These are phyloP conservation scores for Knipowitschia caucasica DNA, from an alignment of 2,797 vertebrate genomes.

Conservation along the genomic window DNA sequence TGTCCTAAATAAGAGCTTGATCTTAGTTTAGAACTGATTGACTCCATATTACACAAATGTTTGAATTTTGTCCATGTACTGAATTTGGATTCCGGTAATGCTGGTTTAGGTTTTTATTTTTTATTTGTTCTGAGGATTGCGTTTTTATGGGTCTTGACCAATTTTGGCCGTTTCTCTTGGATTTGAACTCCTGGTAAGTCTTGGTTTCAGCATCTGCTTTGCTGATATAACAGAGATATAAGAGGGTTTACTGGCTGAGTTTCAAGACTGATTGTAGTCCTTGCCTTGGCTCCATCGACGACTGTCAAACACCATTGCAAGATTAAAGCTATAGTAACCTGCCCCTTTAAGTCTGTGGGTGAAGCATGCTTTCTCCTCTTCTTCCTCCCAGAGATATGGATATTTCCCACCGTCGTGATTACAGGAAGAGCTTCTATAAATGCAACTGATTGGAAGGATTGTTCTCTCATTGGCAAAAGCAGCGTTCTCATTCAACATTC, in stretches of 20 bases:
- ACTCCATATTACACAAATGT: not conserved
- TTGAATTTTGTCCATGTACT: not conserved
- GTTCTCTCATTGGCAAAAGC: constrained; percentile 50
- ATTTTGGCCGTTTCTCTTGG: not conserved
- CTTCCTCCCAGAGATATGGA: constrained; percentile 44
- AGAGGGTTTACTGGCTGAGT: constrained; percentile 56
- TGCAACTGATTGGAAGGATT: constrained; percentile 36
- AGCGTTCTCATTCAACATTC: too few relatives aligned
- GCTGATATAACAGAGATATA: constrained; percentile 36
- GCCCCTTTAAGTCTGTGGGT: constrained; percentile 48
- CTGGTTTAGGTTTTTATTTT: not conserved
- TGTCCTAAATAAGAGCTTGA: too few relatives aligned
- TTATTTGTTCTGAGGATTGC: not conserved
- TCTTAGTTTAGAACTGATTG: not conserved
- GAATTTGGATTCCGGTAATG: not conserved
- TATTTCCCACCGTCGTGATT: constrained; percentile 49
- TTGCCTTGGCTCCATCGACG: constrained; percentile 54
- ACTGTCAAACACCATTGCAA: constrained; percentile 64
- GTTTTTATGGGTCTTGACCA: not conserved
- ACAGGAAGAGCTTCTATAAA: constrained; percentile 52
- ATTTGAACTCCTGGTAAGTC: not conserved
- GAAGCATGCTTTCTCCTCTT: constrained; percentile 32
- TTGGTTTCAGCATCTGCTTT: constrained; percentile 18
- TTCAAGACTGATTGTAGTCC: constrained; percentile 51
- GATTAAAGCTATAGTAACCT: constrained; percentile 65